phyloP scores from a whole-genome alignment of 2,888 invertebrate genomes.

The Villa cingulata region DNA sequence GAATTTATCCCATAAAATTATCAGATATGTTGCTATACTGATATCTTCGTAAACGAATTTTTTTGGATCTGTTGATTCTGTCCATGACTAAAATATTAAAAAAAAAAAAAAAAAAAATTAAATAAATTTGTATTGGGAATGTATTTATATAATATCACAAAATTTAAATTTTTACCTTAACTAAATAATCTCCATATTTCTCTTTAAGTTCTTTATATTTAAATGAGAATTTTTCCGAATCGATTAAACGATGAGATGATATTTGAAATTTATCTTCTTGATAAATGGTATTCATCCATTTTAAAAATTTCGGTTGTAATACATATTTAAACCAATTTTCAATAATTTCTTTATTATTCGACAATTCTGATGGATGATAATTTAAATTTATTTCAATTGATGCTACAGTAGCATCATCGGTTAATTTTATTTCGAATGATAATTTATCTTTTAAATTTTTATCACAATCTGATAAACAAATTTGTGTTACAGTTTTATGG shows the following conservation, averaged over 20 bases:
- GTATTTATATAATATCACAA: background rate
- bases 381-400: too few species aligned
- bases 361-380: too few species aligned
- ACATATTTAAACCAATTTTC: slow-evolving; percentile 32
- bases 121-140: background rate
- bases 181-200: slow-evolving; percentile 62
- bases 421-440: background rate
- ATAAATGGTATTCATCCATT: slow-evolving; percentile 21
- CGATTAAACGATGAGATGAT: slow-evolving; percentile 52
- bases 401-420: too few species aligned
- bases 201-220: slow-evolving; percentile 61
- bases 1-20: slow-evolving; percentile 62
- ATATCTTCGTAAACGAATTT: slow-evolving; percentile 96
- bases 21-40: slow-evolving; percentile 78
- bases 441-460: background rate
- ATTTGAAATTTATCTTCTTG: slow-evolving; percentile 41
- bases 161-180: slow-evolving; percentile 41
- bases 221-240: slow-evolving; percentile 52
- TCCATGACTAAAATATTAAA: slow-evolving; percentile 55
- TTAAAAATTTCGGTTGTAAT: slow-evolving; percentile 45
- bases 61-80: slow-evolving; percentile 81
- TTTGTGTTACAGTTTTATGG: background rate
- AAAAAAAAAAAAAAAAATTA: background rate
- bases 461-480: background rate
- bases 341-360: too few species aligned